Evolutionary conservation across 2,888 invertebrate species (phyloP).

Genomic region (Crocallis elinguaria): DNA sequence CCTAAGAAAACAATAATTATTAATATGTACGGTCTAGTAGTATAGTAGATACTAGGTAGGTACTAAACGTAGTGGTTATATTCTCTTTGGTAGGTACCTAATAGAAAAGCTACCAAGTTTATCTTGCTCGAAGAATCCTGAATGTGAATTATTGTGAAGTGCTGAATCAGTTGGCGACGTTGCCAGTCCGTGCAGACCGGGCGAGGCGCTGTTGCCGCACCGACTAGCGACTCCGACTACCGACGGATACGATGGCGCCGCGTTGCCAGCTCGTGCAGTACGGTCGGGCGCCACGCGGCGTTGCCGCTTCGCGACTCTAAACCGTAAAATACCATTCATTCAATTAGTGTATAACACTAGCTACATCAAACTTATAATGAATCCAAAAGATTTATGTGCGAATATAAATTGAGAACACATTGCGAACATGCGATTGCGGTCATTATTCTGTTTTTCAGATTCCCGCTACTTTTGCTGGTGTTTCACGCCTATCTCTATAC

Average conservation of each 20-base stretch:
- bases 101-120: background rate
- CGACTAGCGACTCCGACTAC: conserved; percentile 36
- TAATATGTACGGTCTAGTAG: no score
- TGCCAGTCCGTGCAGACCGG: conserved; percentile 56
- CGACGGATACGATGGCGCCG: conserved; percentile 63
- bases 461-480: conserved; percentile 20
- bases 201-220: conserved; percentile 60
- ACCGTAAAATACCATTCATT: conserved; percentile 78
- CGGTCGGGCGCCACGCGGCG: conserved; percentile 69
- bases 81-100: background rate
- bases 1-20: no score
- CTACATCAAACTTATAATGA: conserved; percentile 57
- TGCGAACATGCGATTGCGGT: conserved; percentile 15
- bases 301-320: conserved; percentile 63
- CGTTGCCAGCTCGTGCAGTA: conserved; percentile 73
- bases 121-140: conserved; percentile 41
- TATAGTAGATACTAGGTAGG: background rate
- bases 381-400: conserved; percentile 51
- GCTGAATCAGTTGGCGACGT: conserved; percentile 79
- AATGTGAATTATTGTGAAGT: conserved; percentile 74
- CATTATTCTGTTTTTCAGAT: conserved; percentile 18
- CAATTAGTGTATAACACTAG: conserved; percentile 66
- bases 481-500: background rate
- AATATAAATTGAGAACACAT: conserved; percentile 44
- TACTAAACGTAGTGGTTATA: background rate